phyloP scores from a whole-genome alignment of 2,888 invertebrate genomes.

The Eupithecia subfuscata region DNA sequence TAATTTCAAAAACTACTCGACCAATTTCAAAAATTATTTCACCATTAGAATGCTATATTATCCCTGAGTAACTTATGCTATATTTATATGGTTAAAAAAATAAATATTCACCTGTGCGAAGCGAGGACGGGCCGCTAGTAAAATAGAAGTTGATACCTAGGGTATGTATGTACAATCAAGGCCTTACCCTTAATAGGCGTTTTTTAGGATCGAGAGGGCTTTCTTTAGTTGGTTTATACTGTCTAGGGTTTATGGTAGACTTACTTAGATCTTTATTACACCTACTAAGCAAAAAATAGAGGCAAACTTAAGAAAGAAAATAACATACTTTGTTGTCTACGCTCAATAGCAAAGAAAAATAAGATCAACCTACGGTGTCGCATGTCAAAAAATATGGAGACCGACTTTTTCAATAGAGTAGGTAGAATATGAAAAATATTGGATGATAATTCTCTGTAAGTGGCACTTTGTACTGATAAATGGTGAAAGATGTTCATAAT shows the following conservation, averaged over 20 bases:
- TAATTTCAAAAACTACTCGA: no score
- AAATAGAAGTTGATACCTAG: neutral
- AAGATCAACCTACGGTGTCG: neutral
- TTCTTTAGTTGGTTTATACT: neutral
- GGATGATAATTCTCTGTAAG: constrained; percentile 37
- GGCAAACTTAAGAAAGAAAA: neutral
- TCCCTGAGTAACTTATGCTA: no score
- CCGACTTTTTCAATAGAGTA: constrained; percentile 30
- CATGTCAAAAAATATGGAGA: constrained; percentile 19
- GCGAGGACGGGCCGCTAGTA: no score
- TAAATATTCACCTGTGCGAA: no score
- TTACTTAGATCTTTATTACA: neutral
- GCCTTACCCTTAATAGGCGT: neutral
- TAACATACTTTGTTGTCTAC: no score
- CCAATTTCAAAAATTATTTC: no score
- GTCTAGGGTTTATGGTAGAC: neutral
- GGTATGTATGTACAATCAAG: neutral
- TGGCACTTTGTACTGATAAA: constrained; percentile 45
- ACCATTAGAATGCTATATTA: no score
- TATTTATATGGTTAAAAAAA: no score
- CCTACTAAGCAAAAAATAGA: neutral
- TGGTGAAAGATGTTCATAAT: constrained; percentile 38
- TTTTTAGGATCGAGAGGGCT: neutral
- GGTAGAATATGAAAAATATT: constrained; percentile 29
- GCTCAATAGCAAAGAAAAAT: neutral